Conservation (phyloP, 2,888 invertebrate genomes). For the Aleiodes alternator region DNA sequence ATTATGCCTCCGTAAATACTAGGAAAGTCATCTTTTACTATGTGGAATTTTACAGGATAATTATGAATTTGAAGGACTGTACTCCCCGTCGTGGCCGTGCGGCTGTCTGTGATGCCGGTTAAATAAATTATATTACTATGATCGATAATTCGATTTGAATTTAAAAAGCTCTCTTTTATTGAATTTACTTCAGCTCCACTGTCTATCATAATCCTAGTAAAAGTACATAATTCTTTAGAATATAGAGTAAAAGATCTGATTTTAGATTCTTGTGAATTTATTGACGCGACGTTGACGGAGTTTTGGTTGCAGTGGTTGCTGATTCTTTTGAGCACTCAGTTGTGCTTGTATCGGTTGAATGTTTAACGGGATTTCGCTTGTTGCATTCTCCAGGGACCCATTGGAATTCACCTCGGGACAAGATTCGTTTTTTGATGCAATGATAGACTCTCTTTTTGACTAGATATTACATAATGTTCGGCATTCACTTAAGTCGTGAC, state of each 20-base stretch:
- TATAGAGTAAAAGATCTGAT: background rate
- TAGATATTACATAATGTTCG: background rate
- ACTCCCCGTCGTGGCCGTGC: background rate
- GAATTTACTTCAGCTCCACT: conserved; percentile 12
- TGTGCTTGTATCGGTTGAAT: background rate
- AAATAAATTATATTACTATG: background rate
- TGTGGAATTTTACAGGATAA: conserved; percentile 2
- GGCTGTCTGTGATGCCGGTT: background rate
- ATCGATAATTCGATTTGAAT: background rate
- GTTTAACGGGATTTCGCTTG: background rate
- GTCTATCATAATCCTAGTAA: conserved; percentile 7
- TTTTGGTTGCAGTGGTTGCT: background rate
- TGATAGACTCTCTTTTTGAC: background rate
- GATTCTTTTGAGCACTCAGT: background rate
- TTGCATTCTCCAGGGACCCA: background rate
- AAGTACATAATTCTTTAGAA: background rate
- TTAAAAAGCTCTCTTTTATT: background rate
- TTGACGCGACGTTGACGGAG: background rate
- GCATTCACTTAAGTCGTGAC: background rate
- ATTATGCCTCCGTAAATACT: conserved; percentile 2
- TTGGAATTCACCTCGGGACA: background rate
- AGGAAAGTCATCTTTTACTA: conserved; percentile 1
- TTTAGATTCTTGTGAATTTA: background rate
- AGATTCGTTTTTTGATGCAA: conserved; percentile 8
- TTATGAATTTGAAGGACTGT: background rate